phyloP scores from a whole-genome alignment of 1,140 invertebrate genomes.

The Bemisia tabaci region DNA sequence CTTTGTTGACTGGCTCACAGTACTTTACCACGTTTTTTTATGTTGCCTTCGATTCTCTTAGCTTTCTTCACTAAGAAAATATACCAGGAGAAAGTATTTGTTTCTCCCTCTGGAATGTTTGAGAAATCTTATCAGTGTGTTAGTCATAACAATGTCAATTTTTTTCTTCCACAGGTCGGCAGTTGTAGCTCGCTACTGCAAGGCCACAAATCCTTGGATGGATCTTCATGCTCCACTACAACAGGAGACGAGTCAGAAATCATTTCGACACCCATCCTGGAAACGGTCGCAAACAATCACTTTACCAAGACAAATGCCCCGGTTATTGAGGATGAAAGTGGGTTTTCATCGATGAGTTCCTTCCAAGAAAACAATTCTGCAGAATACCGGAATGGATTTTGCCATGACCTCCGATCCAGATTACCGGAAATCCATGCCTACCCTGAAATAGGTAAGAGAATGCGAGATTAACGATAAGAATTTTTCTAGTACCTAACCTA shows the following conservation, averaged over 20 bases:
- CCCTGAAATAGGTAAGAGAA: not conserved
- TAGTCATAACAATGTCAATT: no score
- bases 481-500: no score
- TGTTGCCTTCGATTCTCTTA: no score
- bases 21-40: no score
- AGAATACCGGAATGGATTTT: not conserved
- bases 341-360: slow-evolving; percentile 66
- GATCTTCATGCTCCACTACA: slow-evolving; percentile 8
- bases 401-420: not conserved
- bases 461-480: no score
- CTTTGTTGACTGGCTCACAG: no score
- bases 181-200: slow-evolving; percentile 22
- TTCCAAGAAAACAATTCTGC: slow-evolving; percentile 58
- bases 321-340: slow-evolving; percentile 53
- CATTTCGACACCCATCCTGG: slow-evolving; percentile 4
- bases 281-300: slow-evolving; percentile 3
- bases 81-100: no score
- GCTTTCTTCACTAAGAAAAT: no score
- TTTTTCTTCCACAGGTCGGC: slow-evolving; percentile 17
- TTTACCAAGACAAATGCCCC: slow-evolving; percentile 4
- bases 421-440: not conserved
- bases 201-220: slow-evolving; percentile 17
- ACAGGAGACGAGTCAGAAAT: slow-evolving; percentile 5
- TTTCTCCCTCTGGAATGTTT: no score
- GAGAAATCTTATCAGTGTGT: no score